Evolutionary conservation across 2,888 invertebrate species (phyloP).

Genomic region (Harpalus rufipes): DNA sequence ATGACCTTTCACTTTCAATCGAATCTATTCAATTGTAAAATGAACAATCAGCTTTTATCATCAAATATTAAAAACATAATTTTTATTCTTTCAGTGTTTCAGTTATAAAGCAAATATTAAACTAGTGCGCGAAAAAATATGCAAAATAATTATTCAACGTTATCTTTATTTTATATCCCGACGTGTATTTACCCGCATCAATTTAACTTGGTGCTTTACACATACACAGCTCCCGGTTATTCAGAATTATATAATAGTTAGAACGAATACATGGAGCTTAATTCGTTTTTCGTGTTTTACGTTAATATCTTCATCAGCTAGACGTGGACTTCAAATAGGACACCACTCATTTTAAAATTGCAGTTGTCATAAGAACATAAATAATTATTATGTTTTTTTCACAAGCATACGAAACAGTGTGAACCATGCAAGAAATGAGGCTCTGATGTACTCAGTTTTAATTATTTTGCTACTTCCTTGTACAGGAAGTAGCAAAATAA

Average conservation of each 20-base stretch:
- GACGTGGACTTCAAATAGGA: too few relatives aligned
- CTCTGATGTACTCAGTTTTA: too few relatives aligned
- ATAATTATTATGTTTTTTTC: too few relatives aligned
- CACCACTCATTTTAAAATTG: too few relatives aligned
- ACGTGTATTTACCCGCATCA: slow-evolving; percentile 30
- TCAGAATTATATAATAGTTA: slow-evolving; percentile 31
- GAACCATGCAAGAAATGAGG: too few relatives aligned
- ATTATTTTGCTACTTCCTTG: too few relatives aligned
- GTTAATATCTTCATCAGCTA: too few relatives aligned
- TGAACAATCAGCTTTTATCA: neutral
- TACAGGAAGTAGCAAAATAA: too few relatives aligned
- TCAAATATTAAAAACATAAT: slow-evolving; percentile 5
- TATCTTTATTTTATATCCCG: slow-evolving; percentile 41
- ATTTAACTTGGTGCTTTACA: slow-evolving; percentile 18
- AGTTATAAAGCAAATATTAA: neutral
- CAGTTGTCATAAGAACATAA: too few relatives aligned
- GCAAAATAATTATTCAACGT: slow-evolving; percentile 34
- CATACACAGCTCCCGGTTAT: neutral
- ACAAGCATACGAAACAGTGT: too few relatives aligned
- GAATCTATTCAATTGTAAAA: too few relatives aligned
- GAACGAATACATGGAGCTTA: slow-evolving; percentile 18
- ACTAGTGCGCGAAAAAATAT: slow-evolving; percentile 8
- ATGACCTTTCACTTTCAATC: neutral
- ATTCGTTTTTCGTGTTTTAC: slow-evolving; percentile 5
- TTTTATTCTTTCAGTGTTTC: neutral